Conservation (phyloP, 2,888 invertebrate species). For the Lasioglossum pauxillum region DNA sequence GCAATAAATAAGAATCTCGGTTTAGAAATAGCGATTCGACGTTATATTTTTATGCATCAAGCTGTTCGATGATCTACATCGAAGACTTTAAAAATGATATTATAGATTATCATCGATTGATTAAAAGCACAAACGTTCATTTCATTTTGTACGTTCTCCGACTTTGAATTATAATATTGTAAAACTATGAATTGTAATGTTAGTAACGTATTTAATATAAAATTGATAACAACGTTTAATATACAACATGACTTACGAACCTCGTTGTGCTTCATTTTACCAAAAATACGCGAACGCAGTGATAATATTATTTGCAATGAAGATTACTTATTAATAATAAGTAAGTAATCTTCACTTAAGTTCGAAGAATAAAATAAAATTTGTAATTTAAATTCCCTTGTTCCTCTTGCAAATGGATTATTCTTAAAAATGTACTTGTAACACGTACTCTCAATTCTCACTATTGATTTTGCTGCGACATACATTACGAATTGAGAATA, state of each 20-base stretch:
- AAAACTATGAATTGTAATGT: not conserved
- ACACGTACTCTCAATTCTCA: not conserved
- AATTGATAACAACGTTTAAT: constrained; percentile 6
- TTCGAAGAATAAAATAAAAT: constrained; percentile 34
- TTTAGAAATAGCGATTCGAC: constrained; percentile 20
- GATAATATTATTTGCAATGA: constrained; percentile 23
- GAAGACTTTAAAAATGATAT: constrained; percentile 5
- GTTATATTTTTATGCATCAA: constrained; percentile 39
- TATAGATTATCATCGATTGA: constrained; percentile 9
- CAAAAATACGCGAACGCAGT: not conserved
- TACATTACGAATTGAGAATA: not conserved
- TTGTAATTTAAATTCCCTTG: constrained; percentile 10
- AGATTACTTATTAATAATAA: constrained; percentile 7
- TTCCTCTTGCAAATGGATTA: constrained; percentile 6
- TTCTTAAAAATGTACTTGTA: not conserved
- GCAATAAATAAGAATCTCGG: constrained; percentile 49
- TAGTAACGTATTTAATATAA: not conserved
- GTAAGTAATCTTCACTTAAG: constrained; percentile 3
- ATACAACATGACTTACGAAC: not conserved
- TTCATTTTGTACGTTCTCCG: constrained; percentile 21
- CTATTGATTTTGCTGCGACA: constrained; percentile 1
- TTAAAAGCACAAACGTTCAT: constrained; percentile 7
- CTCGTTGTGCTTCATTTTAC: constrained; percentile 17
- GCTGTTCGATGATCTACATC: constrained; percentile 12
- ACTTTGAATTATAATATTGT: constrained; percentile 7